Evolutionary conservation across 2,113 vertebrate species (phyloP), one percentile per base, ranked within the genome.

Genomic region (Tretioscincus oriximinensis): DNA sequence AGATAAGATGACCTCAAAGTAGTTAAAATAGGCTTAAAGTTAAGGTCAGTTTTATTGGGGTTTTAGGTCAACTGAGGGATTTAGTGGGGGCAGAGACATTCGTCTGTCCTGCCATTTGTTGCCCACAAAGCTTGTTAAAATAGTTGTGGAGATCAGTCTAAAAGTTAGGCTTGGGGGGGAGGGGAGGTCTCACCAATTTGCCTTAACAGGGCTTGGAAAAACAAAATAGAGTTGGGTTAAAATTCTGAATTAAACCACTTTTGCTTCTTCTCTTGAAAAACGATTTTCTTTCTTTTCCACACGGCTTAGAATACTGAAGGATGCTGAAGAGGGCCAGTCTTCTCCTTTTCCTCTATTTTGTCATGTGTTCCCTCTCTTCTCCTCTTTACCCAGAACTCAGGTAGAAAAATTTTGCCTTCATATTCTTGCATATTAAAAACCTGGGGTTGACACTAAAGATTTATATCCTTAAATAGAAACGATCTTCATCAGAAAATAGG

Each of bases 261-360:
- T 54, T 80, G 64, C 75, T 58, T 0, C 0, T 41, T 63, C 67
- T 49, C 0, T 0, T 85, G 61, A 76, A 49, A 28, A 72, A 58
- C 14, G 83, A 61, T 41, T 49, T n/a, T 20, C 29, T 54, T 60
- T 22, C 7, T 3, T 0, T 90, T 90, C 77, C 63, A 96, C 94
- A 92, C 81, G 72, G 84, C 54, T 60, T 67, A 6, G 29, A 47
- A 29, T 72, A 58, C 71, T 77, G 76, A 87, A 95, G 82, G 88
- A 97, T 96, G 96, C 95, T 96, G 93, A 93, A 94, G 85, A 97
- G 96, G 92, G 92, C 94, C 84, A 88, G 93, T 65, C 88, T 96
- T 91, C 90, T 99, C 68, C 85, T 97, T 86, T 85, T 97, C 79
- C 95, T 97, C 85, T 95, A 96, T 86, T 94, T 99, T 78, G 89